phyloP scores from a whole-genome alignment of 2,113 vertebrate genomes.

The Chionodraco myersi region DNA sequence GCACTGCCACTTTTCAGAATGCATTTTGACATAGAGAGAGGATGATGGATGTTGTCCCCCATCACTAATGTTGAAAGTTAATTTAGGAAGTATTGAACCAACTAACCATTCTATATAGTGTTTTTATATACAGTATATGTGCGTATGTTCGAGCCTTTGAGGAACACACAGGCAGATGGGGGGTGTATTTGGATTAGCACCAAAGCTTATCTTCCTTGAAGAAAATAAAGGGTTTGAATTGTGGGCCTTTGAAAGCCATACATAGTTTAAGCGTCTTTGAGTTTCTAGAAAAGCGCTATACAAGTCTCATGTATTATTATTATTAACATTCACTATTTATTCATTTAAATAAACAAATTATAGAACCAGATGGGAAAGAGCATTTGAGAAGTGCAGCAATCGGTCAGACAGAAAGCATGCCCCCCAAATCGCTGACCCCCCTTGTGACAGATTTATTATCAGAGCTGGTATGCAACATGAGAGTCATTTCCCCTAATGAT shows the following conservation, averaged over 20 bases:
- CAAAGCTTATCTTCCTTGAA: neutral
- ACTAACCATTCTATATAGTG: too few species aligned
- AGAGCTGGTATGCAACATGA: slow-evolving; percentile 74
- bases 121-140: too few species aligned
- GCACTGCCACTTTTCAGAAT: neutral
- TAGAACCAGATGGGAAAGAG: slow-evolving; percentile 2
- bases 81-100: too few species aligned
- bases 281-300: too few species aligned
- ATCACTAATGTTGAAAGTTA: neutral
- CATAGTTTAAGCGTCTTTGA: too few species aligned
- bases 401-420: slow-evolving; percentile 37
- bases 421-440: slow-evolving; percentile 51
- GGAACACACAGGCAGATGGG: too few species aligned
- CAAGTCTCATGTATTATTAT: too few species aligned
- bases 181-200: too few species aligned
- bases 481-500: slow-evolving; percentile 83
- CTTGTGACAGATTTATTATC: slow-evolving; percentile 81
- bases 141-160: too few species aligned
- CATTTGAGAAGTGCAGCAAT: neutral
- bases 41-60: neutral
- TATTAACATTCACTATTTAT: neutral
- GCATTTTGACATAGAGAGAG: neutral
- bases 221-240: neutral
- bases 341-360: slow-evolving; percentile 1
- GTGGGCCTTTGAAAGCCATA: neutral